Evolutionary conservation across 92 coral and sea anemone genomes (phyloP), one percentile per base, ranked within the genome.

Genomic region (Blastomussa wellsi): DNA sequence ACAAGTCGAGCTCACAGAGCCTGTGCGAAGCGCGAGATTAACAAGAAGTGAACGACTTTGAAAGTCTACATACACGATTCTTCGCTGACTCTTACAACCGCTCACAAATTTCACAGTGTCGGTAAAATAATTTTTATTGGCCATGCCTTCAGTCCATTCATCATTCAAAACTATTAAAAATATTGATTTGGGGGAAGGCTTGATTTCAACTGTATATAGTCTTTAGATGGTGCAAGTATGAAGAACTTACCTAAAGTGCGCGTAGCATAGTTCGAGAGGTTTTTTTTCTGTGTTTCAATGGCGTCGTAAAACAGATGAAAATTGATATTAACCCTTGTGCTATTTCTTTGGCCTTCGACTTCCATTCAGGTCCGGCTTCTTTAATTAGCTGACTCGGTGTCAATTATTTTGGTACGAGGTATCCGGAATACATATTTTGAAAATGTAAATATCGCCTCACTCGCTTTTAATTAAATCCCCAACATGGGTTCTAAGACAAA

Each of bases 391-490:
- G 29, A 24, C 29, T 28, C 29, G 74, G 20, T 16, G 24, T 66
- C 53, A 26, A 80, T 66, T 29, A 47, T 9, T 9, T 64, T 28
- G 70, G 15, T 13, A 44, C 32, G 47, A 26, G 53, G 74, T 16
- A 24, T 28, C 62, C 84, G 74, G 75, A 67, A 79, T 42, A 15
- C 19, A 29, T 41, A 1, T 66, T 11, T n/a, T 79, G 62, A 41
- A 47, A 79, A 66, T 62, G 84, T 55, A 81, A 51, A 70, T 71
- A 55, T 24, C 1, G 32, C 69, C 17, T 33, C 12, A 37, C 69
- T n/a, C n/a, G 36, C 62, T 68, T 32, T 81, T 67, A 81, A 67
- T 69, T 60, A 81, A 69, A 67, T 48, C 85, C 67, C 41, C 77
- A 51, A 68, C 67, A 31, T 33, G 85, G n/a, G 5, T 70, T 31